phyloP scores from a whole-genome alignment of 1,140 invertebrate genomes.

The Caenorhabditis elegans region WBcel235 BX284602.5:6114501-6115000 shows the following conservation, averaged over 20 bases:
- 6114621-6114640: background rate
- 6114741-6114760: constrained; percentile 2
- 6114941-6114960: no score
- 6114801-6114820: no score
- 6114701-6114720: constrained; percentile 21
- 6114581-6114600: constrained; percentile 10
- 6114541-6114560: background rate
- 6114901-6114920: no score
- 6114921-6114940: no score
- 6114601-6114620: background rate
- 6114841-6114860: no score
- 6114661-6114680: background rate
- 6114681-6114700: background rate
- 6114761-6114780: background rate
- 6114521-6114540: background rate
- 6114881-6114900: no score
- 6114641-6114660: background rate
- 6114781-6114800: background rate
- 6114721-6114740: constrained; percentile 12
- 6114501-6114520: background rate
- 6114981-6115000: no score
- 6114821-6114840: no score
- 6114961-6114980: no score
- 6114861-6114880: no score
- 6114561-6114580: background rate